Evolutionary conservation across 2,797 vertebrate genomes (phyloP).

Genomic region (Sphenodon punctatus): DNA sequence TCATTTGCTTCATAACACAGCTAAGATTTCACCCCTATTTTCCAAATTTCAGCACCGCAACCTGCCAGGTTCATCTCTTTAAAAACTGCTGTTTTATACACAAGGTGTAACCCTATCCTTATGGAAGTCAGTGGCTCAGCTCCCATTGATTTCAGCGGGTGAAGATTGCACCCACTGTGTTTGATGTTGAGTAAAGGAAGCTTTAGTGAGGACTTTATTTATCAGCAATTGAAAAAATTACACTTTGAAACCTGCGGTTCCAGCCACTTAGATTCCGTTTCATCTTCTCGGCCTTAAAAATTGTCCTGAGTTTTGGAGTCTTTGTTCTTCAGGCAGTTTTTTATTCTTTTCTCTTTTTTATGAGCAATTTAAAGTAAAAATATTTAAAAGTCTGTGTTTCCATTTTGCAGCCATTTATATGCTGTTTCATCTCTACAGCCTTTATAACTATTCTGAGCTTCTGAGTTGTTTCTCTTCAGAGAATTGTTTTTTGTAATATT

Average conservation of each 20-base stretch:
- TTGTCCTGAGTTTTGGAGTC: background rate
- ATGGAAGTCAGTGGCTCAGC: no score
- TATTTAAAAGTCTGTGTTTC: background rate
- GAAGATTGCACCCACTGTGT: no score
- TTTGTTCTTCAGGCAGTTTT: constrained; percentile 1
- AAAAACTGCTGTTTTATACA: no score
- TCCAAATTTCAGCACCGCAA: background rate
- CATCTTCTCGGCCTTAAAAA: constrained; percentile 32
- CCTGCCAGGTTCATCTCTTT: background rate
- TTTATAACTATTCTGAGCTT: background rate
- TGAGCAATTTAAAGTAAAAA: background rate
- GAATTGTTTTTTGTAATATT: background rate
- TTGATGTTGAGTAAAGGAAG: background rate
- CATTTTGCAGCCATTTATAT: background rate
- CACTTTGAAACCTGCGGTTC: background rate
- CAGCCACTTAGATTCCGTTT: constrained; percentile 26
- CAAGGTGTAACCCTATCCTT: no score
- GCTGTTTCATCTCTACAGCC: background rate
- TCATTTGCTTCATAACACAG: no score
- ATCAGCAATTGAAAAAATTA: background rate
- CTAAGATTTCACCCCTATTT: no score
- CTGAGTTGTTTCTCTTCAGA: background rate
- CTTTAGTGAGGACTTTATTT: background rate
- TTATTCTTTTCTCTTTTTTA: background rate
- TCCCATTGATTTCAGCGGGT: no score